Base-by-base conservation (phyloP, 2,797 vertebrate genomes). In the Etheostoma perlongum region DNA sequence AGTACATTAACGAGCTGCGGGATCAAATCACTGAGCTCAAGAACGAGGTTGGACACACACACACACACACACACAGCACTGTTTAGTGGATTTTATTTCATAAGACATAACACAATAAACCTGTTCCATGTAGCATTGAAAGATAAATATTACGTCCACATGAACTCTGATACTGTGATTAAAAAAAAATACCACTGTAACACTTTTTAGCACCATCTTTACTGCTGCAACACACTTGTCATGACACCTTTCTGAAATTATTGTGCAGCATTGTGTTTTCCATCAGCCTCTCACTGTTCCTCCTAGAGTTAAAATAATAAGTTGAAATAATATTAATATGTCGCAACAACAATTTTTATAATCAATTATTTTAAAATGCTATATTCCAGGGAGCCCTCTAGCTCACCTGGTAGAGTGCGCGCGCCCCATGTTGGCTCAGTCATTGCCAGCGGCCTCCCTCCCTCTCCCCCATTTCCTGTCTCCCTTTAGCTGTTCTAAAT, bases 11-110 rank as follows among this genome's bases (percentile, higher is more conserved):
- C 4, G 95, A 97, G 88, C 96, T 99, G 48, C 95, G 96, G 84
- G 97, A 97, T 84, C 97, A 99, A 90, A 98, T 99, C 14, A 85
- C 95, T 16, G 97, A 99, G 88, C 96, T 98, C 40, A 97, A 97
- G 90, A 96, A 95, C 0, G 97, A 99, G 97, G 98, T 97, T 67
- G 61, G 85, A 55, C 58, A 62, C 25, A 23, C 54, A 55, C 10
- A 63, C 19, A 70, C 57, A 72, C 53, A 47, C n/a, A 49, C 21
- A 52, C 36, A 52, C 4, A 25, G 10, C 21, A 46, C 3, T 7
- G 16, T 65, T 62, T 13, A 60, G 19, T 54, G 23, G 27, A 33
- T 69, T 53, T 58, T 9, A 14, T 19, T 30, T 48, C 7, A 15
- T 42, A 7, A 25, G 18, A 11, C 19, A 21, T 21, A 16, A 4